Percentiles rank a stretch among this genome's conserved stretches.
Evolutionary conservation across 2,113 vertebrate genomes (phyloP).

Genomic region (Cochlearius cochlearius): DNA sequence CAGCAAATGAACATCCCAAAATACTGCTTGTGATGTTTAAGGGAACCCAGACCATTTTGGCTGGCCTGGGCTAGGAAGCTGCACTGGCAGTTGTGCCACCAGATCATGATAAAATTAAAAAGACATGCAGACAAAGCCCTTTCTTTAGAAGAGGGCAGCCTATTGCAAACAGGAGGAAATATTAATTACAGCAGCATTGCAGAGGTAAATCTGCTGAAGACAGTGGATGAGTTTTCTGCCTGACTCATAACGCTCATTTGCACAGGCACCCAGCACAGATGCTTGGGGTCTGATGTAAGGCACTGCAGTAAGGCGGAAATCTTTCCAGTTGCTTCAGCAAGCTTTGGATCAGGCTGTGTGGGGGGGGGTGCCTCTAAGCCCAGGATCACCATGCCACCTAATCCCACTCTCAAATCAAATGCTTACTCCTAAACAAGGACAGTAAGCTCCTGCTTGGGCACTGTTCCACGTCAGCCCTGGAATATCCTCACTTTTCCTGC

Average conservation of each 20-base stretch:
- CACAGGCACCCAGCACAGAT: background rate
- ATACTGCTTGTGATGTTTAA: background rate
- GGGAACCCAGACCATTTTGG: too few species aligned
- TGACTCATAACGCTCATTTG: background rate
- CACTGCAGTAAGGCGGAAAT: background rate
- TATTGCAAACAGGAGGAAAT: background rate
- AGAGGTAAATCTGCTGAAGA: background rate
- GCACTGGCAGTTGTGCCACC: background rate
- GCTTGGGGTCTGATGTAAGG: background rate
- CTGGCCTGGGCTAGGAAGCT: background rate
- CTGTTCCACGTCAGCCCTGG: too few species aligned
- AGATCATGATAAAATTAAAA: too few species aligned
- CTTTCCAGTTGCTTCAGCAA: background rate
- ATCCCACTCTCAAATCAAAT: background rate
- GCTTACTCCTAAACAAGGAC: background rate
- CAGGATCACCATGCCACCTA: background rate
- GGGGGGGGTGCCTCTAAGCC: background rate
- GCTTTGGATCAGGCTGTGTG: background rate
- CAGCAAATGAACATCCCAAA: background rate
- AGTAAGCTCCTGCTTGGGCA: background rate
- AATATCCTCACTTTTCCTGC: background rate
- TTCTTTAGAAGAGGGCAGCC: background rate
- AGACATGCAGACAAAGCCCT: background rate
- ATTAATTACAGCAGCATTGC: background rate
- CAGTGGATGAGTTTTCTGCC: background rate